A percentile compares a stretch with the other conserved stretches of the same genome.
Evolutionary conservation across 2,113 vertebrate genomes (phyloP).

Genomic region (Balaeniceps rex): DNA sequence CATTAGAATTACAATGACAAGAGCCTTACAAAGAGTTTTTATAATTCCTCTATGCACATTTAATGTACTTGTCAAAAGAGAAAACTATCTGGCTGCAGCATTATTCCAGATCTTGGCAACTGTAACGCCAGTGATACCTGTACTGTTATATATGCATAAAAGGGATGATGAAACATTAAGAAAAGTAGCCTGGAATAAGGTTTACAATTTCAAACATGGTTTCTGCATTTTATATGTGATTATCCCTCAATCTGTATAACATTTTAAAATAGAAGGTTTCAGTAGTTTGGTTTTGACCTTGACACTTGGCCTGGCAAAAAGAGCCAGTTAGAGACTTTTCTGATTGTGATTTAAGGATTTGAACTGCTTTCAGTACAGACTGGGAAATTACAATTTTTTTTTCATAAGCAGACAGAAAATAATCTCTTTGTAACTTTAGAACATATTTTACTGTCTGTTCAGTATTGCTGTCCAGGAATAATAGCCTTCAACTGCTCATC

Average conservation of each 20-base stretch:
- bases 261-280: neutral
- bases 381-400: neutral
- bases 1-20: neutral
- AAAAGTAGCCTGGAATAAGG: neutral
- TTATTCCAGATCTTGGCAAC: neutral
- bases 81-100: neutral
- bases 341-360: neutral
- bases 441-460: neutral
- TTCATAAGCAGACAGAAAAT: neutral
- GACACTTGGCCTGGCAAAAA: neutral
- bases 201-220: neutral
- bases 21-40: neutral
- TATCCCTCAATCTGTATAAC: neutral
- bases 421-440: neutral
- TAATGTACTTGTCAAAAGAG: neutral
- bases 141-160: neutral
- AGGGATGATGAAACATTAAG: neutral
- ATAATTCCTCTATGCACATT: neutral
- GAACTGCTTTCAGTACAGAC: neutral
- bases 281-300: neutral
- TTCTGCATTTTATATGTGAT: neutral
- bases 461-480: neutral
- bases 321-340: neutral
- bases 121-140: neutral
- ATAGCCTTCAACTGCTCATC: neutral